A percentile compares a stretch with the other conserved stretches of the same genome.
Evolutionary conservation across 2,113 vertebrate genomes (phyloP).

Genomic region (Phaetusa simplex): DNA sequence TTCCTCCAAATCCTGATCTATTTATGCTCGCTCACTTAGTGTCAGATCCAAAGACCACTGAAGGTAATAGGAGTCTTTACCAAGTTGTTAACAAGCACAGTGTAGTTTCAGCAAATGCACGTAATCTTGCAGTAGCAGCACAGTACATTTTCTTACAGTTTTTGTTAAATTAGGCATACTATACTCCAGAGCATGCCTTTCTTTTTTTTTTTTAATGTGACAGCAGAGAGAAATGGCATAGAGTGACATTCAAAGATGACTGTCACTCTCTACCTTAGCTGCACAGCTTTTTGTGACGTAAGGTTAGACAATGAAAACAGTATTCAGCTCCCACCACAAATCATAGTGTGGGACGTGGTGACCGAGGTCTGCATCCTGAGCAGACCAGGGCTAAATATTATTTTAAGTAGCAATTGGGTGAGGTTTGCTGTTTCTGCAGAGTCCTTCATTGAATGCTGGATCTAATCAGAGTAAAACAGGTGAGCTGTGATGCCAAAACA

Average conservation of each 20-base stretch:
- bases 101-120: neutral
- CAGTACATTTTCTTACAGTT: neutral
- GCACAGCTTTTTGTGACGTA: neutral
- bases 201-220: neutral
- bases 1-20: slow-evolving; percentile 33
- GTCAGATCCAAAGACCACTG: neutral
- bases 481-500: neutral
- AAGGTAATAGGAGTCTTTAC: neutral
- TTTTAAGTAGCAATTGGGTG: neutral
- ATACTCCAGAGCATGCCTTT: neutral
- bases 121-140: neutral
- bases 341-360: neutral
- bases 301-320: neutral
- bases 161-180: neutral
- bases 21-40: slow-evolving; percentile 15
- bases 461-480: neutral
- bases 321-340: neutral
- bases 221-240: neutral
- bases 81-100: neutral
- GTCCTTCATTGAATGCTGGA: neutral
- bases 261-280: neutral
- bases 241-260: neutral
- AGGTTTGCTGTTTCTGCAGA: neutral
- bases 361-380: neutral
- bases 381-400: neutral